These are phyloP conservation scores for Malachius bipustulatus DNA, from an alignment of 2,888 invertebrate species.

Conservation along the genomic window DNA sequence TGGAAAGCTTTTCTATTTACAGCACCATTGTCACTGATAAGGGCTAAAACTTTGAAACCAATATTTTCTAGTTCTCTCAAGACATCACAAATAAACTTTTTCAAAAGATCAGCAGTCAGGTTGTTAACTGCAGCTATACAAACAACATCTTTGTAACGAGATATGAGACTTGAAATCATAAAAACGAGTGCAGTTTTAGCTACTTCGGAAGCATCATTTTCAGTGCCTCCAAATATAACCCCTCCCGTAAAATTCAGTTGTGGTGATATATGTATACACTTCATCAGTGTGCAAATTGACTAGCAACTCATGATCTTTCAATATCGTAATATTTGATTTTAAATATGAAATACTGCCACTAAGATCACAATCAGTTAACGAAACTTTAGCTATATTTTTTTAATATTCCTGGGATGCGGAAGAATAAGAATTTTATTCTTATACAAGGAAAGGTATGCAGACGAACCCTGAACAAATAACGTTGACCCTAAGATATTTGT, in stretches of 20 bases:
- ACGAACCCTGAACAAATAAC: too few species aligned
- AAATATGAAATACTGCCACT: not conserved
- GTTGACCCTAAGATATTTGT: too few species aligned
- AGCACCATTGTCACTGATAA: constrained; percentile 2
- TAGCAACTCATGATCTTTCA: constrained; percentile 2
- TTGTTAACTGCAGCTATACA: constrained; percentile 2
- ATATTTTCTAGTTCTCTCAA: not conserved
- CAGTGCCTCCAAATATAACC: constrained; percentile 2
- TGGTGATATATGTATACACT: constrained; percentile 3
- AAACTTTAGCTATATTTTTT: constrained; percentile 1
- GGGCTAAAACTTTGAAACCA: constrained; percentile 4
- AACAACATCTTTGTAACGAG: not conserved
- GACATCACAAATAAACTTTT: constrained; percentile 3
- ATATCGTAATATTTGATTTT: not conserved
- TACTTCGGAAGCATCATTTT: constrained; percentile 3
- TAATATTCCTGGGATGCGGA: too few species aligned
- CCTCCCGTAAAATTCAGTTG: constrained; percentile 3
- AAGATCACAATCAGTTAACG: not conserved
- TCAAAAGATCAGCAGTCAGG: constrained; percentile 3
- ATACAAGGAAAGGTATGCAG: too few species aligned
- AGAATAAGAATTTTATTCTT: too few species aligned
- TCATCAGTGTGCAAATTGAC: constrained; percentile 3
- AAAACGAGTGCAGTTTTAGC: constrained; percentile 3
- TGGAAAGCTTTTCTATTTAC: constrained; percentile 2
- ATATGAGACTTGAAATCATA: constrained; percentile 3